phyloP scores from a whole-genome alignment of 2,888 invertebrate genomes.

The Uropetala carovei region DNA sequence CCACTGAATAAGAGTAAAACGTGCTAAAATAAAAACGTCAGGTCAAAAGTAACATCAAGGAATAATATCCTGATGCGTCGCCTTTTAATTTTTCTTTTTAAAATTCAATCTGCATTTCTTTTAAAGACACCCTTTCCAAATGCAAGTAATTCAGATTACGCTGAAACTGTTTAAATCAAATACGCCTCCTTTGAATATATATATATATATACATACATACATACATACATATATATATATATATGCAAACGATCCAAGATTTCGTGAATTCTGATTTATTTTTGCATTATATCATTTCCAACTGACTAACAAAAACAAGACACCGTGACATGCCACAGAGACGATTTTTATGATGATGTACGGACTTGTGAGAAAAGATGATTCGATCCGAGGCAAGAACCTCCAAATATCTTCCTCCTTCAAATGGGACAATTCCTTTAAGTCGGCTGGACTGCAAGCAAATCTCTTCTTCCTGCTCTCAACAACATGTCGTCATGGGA shows the following conservation, averaged over 20 bases:
- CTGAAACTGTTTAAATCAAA: neutral
- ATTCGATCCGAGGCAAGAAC: neutral
- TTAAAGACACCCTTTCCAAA: neutral
- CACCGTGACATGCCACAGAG: neutral
- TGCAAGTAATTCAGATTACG: neutral
- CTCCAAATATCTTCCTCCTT: neutral
- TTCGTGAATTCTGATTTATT: neutral
- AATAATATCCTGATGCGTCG: neutral
- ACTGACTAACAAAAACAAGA: neutral
- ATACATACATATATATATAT: too few relatives aligned
- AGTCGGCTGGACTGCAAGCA: neutral
- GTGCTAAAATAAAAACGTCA: slow-evolving; percentile 23
- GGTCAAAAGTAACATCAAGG: neutral
- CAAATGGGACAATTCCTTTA: neutral
- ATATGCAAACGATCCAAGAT: too few relatives aligned
- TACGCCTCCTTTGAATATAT: neutral
- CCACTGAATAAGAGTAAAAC: slow-evolving; percentile 41
- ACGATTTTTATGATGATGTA: neutral
- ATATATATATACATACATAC: too few relatives aligned
- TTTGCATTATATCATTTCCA: neutral
- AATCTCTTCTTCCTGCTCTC: neutral
- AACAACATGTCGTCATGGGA: slow-evolving; percentile 10
- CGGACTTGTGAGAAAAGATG: neutral
- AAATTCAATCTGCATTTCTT: slow-evolving; percentile 8
- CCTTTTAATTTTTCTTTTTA: neutral